These are phyloP conservation scores for Coecobrya sp. DNA, from an alignment of 2,888 invertebrate genomes.

Conservation along the genomic window DNA sequence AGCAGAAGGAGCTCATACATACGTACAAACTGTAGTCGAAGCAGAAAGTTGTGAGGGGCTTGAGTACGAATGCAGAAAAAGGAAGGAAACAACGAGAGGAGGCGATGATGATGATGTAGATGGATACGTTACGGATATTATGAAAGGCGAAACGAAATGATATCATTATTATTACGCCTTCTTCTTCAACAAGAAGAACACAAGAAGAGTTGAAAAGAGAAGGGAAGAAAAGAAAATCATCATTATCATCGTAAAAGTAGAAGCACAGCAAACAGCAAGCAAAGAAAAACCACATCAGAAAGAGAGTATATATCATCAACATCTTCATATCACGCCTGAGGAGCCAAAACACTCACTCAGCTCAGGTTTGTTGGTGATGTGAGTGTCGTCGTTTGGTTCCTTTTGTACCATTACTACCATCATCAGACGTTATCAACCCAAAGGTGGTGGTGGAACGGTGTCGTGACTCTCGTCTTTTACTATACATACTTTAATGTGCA, in stretches of 20 bases:
- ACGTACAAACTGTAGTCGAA: background rate
- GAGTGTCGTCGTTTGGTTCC: slow-evolving; percentile 42
- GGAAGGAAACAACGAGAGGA: slow-evolving; percentile 64
- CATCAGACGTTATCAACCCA: slow-evolving; percentile 30
- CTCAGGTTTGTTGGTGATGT: slow-evolving; percentile 51
- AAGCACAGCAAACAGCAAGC: slow-evolving; percentile 31
- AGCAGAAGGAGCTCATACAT: background rate
- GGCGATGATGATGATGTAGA: slow-evolving; percentile 53
- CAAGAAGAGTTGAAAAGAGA: slow-evolving; percentile 31
- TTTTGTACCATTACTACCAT: slow-evolving; percentile 23
- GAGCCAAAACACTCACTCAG: slow-evolving; percentile 71
- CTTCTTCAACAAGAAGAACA: background rate
- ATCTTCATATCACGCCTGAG: slow-evolving; percentile 80
- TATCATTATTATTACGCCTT: slow-evolving; percentile 73
- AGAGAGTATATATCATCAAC: slow-evolving; percentile 69
- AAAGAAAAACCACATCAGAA: slow-evolving; percentile 73
- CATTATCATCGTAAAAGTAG: slow-evolving; percentile 20
- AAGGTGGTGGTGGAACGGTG: slow-evolving; percentile 14
- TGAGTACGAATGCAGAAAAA: slow-evolving; percentile 21
- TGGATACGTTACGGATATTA: slow-evolving; percentile 67
- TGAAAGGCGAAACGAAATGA: slow-evolving; percentile 72
- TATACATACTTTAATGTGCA: slow-evolving; percentile 23
- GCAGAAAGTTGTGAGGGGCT: background rate
- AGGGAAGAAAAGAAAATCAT: slow-evolving; percentile 54
- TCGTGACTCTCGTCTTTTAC: slow-evolving; percentile 72